A percentile compares a stretch with the other conserved stretches of the same genome.
phyloP scores from a whole-genome alignment of 2,113 vertebrate genomes.

The Canis aureus region DNA sequence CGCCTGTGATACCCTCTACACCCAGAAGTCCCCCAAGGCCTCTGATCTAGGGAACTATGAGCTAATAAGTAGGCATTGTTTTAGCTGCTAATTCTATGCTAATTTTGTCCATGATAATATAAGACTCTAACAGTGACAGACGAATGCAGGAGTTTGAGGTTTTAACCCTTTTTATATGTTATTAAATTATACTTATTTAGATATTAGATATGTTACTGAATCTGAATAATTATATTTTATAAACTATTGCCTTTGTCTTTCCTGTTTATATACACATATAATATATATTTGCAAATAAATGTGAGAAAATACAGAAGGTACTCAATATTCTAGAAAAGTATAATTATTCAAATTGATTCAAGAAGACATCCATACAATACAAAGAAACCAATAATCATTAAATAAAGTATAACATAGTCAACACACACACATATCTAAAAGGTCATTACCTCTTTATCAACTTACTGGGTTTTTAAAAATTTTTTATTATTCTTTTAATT shows the following conservation, averaged over 20 bases:
- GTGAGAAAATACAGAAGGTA: background rate
- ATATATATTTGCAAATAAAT: background rate
- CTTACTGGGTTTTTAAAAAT: background rate
- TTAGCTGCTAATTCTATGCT: too few relatives aligned
- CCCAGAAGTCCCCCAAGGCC: background rate
- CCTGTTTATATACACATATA: background rate
- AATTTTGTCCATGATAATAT: fast-evolving
- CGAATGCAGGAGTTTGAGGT: too few relatives aligned
- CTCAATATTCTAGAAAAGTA: background rate
- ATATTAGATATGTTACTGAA: background rate
- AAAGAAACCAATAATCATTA: background rate
- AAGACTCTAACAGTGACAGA: background rate
- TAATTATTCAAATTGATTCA: background rate
- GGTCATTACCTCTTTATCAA: background rate
- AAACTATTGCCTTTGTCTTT: background rate
- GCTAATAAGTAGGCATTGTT: too few relatives aligned
- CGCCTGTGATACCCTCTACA: fast-evolving
- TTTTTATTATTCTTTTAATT: too few relatives aligned
- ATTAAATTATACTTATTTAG: background rate
- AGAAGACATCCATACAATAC: background rate
- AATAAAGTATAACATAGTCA: background rate
- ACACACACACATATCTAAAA: background rate
- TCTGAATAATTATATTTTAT: background rate
- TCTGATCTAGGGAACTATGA: background rate
- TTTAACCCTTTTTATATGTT: background rate